phyloP scores from a whole-genome alignment of 2,888 invertebrate genomes.

The Drosophila atroscutellata region DNA sequence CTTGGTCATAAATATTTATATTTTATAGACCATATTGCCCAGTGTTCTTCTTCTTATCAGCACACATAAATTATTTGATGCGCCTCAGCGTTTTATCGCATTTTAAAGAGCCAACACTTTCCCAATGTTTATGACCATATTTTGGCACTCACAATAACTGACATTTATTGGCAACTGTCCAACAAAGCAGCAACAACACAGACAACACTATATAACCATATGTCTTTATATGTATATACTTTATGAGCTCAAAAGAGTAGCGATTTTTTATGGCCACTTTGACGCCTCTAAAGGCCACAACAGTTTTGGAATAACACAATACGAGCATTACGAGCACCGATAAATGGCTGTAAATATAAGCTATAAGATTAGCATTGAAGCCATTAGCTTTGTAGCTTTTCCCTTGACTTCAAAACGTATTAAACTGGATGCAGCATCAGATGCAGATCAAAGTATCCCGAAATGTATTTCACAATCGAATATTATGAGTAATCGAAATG shows the following conservation, averaged over 20 bases:
- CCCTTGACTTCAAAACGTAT: not conserved
- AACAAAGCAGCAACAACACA: conserved; percentile 31
- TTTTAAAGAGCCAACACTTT: conserved; percentile 62
- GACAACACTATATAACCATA: conserved; percentile 33
- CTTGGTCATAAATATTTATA: conserved; percentile 52
- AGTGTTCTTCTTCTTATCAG: conserved; percentile 60
- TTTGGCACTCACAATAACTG: conserved; percentile 67
- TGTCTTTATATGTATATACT: conserved; percentile 41
- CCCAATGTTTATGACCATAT: conserved; percentile 70
- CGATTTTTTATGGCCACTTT: conserved; percentile 60
- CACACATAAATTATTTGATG: conserved; percentile 71
- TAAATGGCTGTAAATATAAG: conserved; percentile 12
- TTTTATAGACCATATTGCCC: conserved; percentile 39
- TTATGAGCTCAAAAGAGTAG: conserved; percentile 51
- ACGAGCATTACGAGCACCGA: conserved; percentile 8
- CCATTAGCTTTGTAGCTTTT: not conserved
- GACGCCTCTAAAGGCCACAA: conserved; percentile 50
- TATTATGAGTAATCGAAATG: not conserved
- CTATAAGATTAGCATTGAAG: conserved; percentile 19
- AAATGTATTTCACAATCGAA: not conserved
- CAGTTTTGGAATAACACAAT: conserved; percentile 34
- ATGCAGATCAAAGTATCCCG: conserved; percentile 5
- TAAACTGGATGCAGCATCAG: not conserved
- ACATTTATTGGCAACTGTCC: conserved; percentile 71
- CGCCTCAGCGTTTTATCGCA: conserved; percentile 77